Evolutionary conservation across 2,888 invertebrate species (phyloP).

Genomic region (Pseudolycoriella hygida): DNA sequence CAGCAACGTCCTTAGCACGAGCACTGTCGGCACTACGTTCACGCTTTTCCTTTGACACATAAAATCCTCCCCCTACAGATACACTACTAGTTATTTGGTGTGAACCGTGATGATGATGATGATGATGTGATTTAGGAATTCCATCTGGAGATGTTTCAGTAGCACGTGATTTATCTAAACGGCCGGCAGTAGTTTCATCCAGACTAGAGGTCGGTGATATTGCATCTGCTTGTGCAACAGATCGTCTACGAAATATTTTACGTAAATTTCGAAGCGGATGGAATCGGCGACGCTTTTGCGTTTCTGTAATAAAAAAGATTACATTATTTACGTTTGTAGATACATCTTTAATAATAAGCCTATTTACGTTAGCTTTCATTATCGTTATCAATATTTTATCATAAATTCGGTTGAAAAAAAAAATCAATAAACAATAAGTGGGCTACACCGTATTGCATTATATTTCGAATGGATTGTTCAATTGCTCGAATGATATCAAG

Average conservation of each 20-base stretch:
- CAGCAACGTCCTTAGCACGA: neutral
- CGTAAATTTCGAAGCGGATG: constrained; percentile 28
- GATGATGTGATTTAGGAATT: neutral
- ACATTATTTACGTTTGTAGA: neutral
- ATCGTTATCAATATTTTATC: no score
- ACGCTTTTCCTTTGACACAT: constrained; percentile 4
- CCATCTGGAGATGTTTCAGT: neutral
- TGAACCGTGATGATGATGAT: neutral
- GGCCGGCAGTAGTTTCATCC: constrained; percentile 3
- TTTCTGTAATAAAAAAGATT: constrained; percentile 15
- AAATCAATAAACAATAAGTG: no score
- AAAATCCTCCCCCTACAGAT: neutral
- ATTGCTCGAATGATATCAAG: no score
- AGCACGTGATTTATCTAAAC: neutral
- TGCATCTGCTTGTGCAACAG: constrained; percentile 21
- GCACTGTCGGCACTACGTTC: constrained; percentile 7
- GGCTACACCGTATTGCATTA: no score
- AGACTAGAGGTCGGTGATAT: constrained; percentile 9
- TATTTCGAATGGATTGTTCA: no score
- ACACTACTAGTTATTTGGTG: neutral
- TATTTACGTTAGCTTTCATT: neutral
- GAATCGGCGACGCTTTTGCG: constrained; percentile 26
- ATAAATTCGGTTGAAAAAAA: no score
- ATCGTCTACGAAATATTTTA: constrained; percentile 28
- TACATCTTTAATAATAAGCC: neutral